Percentiles rank a stretch among this genome's conserved stretches.
These are phyloP conservation scores for Cossypha dichroa DNA, from an alignment of 2,797 vertebrate species.

Conservation along the genomic window DNA sequence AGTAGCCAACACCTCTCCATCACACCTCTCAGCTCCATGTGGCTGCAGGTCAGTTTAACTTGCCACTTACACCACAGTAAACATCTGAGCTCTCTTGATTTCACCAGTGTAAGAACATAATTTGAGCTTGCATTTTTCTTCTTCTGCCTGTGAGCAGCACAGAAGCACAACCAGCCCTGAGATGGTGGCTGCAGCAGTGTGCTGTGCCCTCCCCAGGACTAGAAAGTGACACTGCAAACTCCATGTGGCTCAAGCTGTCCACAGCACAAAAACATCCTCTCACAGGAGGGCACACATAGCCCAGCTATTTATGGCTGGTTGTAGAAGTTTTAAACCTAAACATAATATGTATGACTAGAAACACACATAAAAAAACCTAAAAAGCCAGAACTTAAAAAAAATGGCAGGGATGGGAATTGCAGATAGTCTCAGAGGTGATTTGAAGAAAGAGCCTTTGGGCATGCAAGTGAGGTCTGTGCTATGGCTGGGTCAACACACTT, in stretches of 20 bases:
- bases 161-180: neutral
- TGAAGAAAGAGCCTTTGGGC: neutral
- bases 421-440: neutral
- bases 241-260: accelerated
- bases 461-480: neutral
- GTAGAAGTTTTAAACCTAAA: neutral
- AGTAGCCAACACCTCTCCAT: neutral
- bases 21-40: neutral
- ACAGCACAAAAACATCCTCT: neutral
- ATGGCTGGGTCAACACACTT: neutral
- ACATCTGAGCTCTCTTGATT: neutral
- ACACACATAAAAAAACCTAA: neutral
- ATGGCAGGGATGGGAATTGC: neutral
- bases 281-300: neutral
- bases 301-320: neutral
- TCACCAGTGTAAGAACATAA: neutral
- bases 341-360: neutral
- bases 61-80: neutral
- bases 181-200: neutral
- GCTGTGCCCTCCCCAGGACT: neutral
- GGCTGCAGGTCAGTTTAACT: neutral
- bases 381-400: neutral
- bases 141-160: neutral
- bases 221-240: neutral
- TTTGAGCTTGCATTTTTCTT: neutral